Evolutionary conservation across 2,113 vertebrate genomes (phyloP).

Genomic region (Oxygymnocypris stewartii): DNA sequence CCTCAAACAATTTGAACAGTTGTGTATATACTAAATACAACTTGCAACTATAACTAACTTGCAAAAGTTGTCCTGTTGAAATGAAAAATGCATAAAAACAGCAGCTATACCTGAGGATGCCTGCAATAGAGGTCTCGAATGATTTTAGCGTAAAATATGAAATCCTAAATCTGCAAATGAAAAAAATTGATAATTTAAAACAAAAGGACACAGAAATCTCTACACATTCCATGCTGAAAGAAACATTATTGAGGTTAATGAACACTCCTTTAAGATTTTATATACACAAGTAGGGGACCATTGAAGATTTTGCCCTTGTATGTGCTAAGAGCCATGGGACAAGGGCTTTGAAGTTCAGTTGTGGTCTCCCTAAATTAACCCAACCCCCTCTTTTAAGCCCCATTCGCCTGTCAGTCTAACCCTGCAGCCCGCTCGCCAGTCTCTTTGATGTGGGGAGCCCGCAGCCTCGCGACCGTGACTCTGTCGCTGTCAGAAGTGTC

Average conservation of each 20-base stretch:
- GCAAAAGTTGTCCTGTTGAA: not conserved
- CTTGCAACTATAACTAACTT: not conserved
- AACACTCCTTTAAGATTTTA: conserved; percentile 41
- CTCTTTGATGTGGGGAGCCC: conserved; percentile 89
- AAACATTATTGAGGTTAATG: conserved; percentile 41
- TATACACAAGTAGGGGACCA: conserved; percentile 24
- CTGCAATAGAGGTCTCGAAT: not conserved
- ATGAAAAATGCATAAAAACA: not conserved
- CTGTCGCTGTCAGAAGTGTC: conserved; percentile 66
- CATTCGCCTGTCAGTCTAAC: conserved; percentile 69
- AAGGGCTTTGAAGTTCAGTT: conserved; percentile 83
- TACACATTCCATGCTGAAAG: not conserved
- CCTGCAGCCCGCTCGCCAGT: conserved; percentile 34
- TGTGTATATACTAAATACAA: not conserved
- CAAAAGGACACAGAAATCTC: conserved; percentile 8
- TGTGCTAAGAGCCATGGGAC: conserved; percentile 70
- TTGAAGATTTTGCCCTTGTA: conserved; percentile 40
- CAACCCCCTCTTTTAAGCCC: conserved; percentile 83
- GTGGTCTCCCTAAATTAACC: conserved; percentile 85
- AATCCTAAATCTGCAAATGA: not conserved
- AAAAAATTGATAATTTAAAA: conserved; percentile 10
- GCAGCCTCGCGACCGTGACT: conserved; percentile 80
- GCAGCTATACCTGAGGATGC: not conserved
- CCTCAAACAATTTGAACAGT: not conserved
- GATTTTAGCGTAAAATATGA: not conserved